Evolutionary conservation across 2,888 invertebrate genomes (phyloP).

Genomic region (Hirtodrosophila duncani): DNA sequence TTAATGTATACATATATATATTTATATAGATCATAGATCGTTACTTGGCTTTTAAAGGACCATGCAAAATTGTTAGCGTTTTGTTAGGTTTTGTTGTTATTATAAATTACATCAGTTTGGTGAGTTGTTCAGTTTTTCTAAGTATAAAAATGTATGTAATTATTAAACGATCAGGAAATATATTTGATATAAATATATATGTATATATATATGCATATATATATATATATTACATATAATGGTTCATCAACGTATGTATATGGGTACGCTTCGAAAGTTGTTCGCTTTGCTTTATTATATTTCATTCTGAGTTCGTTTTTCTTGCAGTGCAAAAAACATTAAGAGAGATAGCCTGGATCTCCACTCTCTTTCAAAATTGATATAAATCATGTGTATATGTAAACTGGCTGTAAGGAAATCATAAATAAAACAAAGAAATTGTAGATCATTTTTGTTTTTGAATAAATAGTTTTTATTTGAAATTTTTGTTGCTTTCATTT

Average conservation of each 20-base stretch:
- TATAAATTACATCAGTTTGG: conserved; percentile 50
- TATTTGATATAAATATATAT: conserved; percentile 1
- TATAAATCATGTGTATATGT: conserved; percentile 3
- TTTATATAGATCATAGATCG: conserved; percentile 32
- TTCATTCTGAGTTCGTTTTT: conserved; percentile 1
- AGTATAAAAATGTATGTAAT: conserved; percentile 62
- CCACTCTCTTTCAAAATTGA: conserved; percentile 7
- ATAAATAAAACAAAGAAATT: conserved; percentile 42
- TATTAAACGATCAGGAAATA: too few species aligned
- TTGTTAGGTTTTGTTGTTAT: conserved; percentile 25
- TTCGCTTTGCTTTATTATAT: conserved; percentile 9
- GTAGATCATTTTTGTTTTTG: conserved; percentile 44
- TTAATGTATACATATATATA: conserved; percentile 19
- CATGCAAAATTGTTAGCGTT: conserved; percentile 36
- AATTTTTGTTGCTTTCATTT: conserved; percentile 48
- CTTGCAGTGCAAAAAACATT: too few species aligned
- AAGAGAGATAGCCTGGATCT: conserved; percentile 7
- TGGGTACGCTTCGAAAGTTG: too few species aligned
- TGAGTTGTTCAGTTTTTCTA: conserved; percentile 11
- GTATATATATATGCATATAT: conserved; percentile 4
- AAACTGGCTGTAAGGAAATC: conserved; percentile 45
- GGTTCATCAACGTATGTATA: too few species aligned
- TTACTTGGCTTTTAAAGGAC: conserved; percentile 36
- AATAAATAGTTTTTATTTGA: conserved; percentile 72
- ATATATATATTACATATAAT: conserved; percentile 4